phyloP scores from a whole-genome alignment of 2,113 vertebrate genomes.

The Clarias macrocephalus region DNA sequence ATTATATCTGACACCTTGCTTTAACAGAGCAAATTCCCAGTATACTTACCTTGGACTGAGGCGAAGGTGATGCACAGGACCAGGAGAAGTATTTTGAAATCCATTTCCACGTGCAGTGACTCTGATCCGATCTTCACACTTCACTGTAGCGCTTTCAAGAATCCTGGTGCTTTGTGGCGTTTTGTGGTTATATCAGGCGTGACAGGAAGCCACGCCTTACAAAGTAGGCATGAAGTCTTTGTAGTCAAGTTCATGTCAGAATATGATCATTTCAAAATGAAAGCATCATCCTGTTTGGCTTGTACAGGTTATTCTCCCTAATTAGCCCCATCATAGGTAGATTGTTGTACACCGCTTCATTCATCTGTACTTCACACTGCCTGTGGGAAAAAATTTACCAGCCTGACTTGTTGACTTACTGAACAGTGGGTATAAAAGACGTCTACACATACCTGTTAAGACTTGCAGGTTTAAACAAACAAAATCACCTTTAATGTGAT shows the following conservation, averaged over 20 bases:
- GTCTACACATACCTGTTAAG: background rate
- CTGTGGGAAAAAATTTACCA: background rate
- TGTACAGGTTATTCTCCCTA: background rate
- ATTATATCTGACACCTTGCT: background rate
- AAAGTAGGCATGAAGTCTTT: background rate
- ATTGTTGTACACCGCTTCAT: background rate
- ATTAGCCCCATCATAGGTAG: background rate
- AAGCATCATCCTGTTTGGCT: background rate
- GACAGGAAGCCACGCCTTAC: slow-evolving; percentile 18
- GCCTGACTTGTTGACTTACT: background rate
- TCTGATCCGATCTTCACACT: background rate
- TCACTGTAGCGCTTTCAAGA: background rate
- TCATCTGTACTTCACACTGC: background rate
- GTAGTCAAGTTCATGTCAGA: background rate
- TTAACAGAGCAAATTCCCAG: background rate
- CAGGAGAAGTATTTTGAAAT: slow-evolving; percentile 35
- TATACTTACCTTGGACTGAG: slow-evolving; percentile 37
- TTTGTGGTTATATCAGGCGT: background rate
- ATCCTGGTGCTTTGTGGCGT: background rate
- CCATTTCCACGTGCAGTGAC: slow-evolving; percentile 10
- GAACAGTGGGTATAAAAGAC: background rate
- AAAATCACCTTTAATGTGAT: background rate
- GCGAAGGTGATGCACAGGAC: slow-evolving; percentile 38
- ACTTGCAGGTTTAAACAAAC: background rate
- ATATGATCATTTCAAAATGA: background rate